Conservation (phyloP, 2,888 invertebrate genomes). For the Acronicta psi region DNA sequence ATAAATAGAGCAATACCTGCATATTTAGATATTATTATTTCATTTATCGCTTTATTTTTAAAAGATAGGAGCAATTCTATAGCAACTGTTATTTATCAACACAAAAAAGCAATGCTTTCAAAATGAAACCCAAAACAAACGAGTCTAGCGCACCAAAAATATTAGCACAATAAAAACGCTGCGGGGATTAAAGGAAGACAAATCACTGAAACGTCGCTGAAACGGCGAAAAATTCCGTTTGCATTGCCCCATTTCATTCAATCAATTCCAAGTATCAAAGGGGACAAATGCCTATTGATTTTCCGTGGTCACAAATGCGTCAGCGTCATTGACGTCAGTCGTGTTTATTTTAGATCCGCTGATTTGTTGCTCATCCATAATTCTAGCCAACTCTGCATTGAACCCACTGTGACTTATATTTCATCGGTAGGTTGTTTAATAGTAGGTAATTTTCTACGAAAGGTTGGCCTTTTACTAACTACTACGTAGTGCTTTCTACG, state of each 20-base stretch:
- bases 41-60: too few relatives aligned
- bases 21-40: too few relatives aligned
- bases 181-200: slow-evolving; percentile 30
- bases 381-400: slow-evolving; percentile 45
- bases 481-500: neutral
- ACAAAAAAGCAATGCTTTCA: slow-evolving; percentile 12
- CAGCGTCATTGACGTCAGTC: slow-evolving; percentile 65
- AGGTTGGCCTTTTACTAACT: too few relatives aligned
- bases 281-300: slow-evolving; percentile 54
- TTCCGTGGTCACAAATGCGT: slow-evolving; percentile 57
- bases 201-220: slow-evolving; percentile 23
- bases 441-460: too few relatives aligned
- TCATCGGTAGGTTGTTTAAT: slow-evolving; percentile 20
- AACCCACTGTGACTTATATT: slow-evolving; percentile 36
- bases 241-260: slow-evolving; percentile 42
- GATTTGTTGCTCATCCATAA: slow-evolving; percentile 57
- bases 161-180: slow-evolving; percentile 25
- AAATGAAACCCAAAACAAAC: slow-evolving; percentile 17
- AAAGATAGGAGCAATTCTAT: neutral
- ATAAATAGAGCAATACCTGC: neutral
- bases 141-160: slow-evolving; percentile 25
- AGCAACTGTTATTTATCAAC: neutral
- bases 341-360: slow-evolving; percentile 60
- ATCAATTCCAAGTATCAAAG: slow-evolving; percentile 44
- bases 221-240: slow-evolving; percentile 33